These are phyloP conservation scores for Apostichopus parvimensis DNA, from an alignment of 35 echinoderm and acorn worm genomes.

Conservation along the genomic window DNA sequence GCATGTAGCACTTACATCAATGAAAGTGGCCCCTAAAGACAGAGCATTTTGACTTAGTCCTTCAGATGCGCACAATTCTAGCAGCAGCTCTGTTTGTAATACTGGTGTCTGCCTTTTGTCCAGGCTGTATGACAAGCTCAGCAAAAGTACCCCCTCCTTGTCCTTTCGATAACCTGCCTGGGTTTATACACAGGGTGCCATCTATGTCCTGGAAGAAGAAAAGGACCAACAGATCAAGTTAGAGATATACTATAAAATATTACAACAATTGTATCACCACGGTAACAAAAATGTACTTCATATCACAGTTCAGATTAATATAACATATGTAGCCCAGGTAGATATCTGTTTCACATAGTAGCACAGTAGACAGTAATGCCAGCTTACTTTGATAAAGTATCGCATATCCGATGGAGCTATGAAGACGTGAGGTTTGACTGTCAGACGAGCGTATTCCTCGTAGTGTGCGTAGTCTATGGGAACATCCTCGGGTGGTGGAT, in stretches of 20 bases:
- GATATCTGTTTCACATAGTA: no score
- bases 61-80: constrained; percentile 73
- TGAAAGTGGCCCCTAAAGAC: background rate
- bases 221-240: background rate
- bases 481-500: constrained; percentile 71
- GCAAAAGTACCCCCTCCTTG: constrained; percentile 91
- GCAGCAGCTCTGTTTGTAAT: constrained; percentile 57
- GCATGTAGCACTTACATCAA: background rate
- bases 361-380: no score
- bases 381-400: constrained; percentile 87
- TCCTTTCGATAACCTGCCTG: constrained; percentile 78
- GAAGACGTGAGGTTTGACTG: constrained; percentile 72
- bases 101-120: background rate
- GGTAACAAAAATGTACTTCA: no score
- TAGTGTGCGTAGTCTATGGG: constrained; percentile 85
- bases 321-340: no score
- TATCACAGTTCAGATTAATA: no score
- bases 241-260: background rate
- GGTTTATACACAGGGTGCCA: constrained; percentile 80
- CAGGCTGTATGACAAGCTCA: constrained; percentile 67
- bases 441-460: constrained; percentile 75
- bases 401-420: constrained; percentile 83
- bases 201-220: constrained; percentile 69
- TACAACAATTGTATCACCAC: background rate
- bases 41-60: background rate